Evolutionary conservation across 2,797 vertebrate species (phyloP).

Genomic region (Scomberomorus guttatus): DNA sequence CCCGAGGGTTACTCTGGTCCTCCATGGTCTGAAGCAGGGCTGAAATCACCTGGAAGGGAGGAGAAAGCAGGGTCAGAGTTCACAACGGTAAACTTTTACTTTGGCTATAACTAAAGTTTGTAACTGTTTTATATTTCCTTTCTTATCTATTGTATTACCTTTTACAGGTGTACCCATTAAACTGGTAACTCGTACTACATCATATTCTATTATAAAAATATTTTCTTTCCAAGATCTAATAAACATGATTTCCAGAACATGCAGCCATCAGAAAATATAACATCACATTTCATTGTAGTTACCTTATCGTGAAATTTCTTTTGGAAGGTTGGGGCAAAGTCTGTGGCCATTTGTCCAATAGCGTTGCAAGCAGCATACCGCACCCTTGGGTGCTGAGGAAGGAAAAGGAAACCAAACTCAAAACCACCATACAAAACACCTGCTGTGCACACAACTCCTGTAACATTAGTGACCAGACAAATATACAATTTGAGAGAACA

Average conservation of each 20-base stretch:
- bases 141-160: neutral
- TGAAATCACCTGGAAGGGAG: constrained; percentile 90
- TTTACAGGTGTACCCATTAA: neutral
- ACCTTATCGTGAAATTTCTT: constrained; percentile 99
- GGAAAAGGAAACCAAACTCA: neutral
- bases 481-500: neutral
- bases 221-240: too few relatives aligned
- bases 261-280: neutral
- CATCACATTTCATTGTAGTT: neutral
- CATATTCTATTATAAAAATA: too few relatives aligned
- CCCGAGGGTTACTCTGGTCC: constrained; percentile 96
- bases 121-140: too few relatives aligned
- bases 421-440: neutral
- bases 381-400: constrained; percentile 93
- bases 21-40: constrained; percentile 97
- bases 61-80: neutral
- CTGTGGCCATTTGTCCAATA: constrained; percentile 99
- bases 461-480: neutral
- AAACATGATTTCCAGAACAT: neutral
- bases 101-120: too few relatives aligned
- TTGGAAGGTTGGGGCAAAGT: constrained; percentile 98
- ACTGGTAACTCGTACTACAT: too few relatives aligned
- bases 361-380: constrained; percentile 98
- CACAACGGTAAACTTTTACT: neutral
- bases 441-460: neutral